Evolutionary conservation across 2,797 vertebrate species (phyloP), one percentile per base, ranked within the genome.

Genomic region (Gallinago stenura): DNA sequence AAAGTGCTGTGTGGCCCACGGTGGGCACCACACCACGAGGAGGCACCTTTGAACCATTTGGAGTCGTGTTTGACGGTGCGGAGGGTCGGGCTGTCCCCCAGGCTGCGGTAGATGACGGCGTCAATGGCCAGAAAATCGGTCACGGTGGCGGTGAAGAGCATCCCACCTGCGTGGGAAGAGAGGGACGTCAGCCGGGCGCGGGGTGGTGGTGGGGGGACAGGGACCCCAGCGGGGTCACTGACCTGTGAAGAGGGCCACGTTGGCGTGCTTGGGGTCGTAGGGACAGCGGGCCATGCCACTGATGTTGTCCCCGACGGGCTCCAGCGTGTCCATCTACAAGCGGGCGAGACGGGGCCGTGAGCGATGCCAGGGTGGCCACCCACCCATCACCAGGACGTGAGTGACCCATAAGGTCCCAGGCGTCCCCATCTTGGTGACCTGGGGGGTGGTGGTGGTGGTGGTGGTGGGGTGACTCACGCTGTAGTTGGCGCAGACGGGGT

Each of bases 111-210:
- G 97, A 99, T 99, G 96, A 99, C 99, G 0, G 99, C 99, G 11
- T 99, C 99, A 6, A 99, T 99, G 96, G 99, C 99, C 90, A 99
- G 97, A 97, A 99, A 99, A 98, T 99, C 99, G 0, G 99, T 99
- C 78, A 99, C 99, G 0, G 99, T 99, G 93, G 99, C 99, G 1
- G 99, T 99, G 97, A 99, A 99, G 73, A 99, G 98, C 98, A 99
- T 99, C 77, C 99, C 98, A 82, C 99, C 99, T 99, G 97, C 51
- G 6, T 0, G 6, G 53, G 35, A 41, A 41, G 7, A 17, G 25
- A 35, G 33, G 33, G 35, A 2, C 1, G 20, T 66, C 77, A 61
- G 78, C 1, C 0, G 15, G n/a, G 28, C 4, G 0, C 1, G 1
- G 62, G 50, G 20, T 1, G 0, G 21, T 39, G 37, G 37, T 39